Base-by-base conservation (phyloP, 2,113 vertebrate genomes). In the Deroptyus accipitrinus region DNA sequence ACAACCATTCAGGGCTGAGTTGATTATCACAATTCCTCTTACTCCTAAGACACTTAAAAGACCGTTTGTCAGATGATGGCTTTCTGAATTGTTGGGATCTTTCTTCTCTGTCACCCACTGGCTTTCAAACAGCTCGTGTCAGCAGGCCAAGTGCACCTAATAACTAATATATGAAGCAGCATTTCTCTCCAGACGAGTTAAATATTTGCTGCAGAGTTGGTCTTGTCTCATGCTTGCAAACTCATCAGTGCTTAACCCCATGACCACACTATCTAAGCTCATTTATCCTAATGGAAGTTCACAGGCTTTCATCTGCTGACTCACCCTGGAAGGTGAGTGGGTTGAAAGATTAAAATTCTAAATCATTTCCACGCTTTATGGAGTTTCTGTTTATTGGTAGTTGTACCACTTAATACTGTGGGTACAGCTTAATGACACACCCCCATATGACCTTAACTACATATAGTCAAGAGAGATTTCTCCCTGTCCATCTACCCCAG, bases 81-180 rank as follows among this genome's bases (percentile, higher is more conserved):
- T 64, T 63, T 83, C 83, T 90, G 39, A 86, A 83, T 75, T 72
- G 79, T 82, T 90, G 62, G 76, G 83, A 78, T 75, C 51, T 92
- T 66, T 93, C 46, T 90, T 72, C 46, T 72, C 46, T 66, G 52
- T 54, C 33, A 82, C 62, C 66, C 70, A 17, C 8, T 92, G 83
- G 81, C 92, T 96, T 95, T 86, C 79, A 87, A 78, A 96, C 87
- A 72, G 24, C 79, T 94, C 55, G 44, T 86, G 92, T 96, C 96
- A 96, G 88, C 86, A 85, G 61, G 72, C 35, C 73, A 94, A 78
- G 80, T 7, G 6, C 52, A 68, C 80, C 37, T 68, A 41, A 72
- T 57, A 75, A 83, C 63, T 72, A 54, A 74, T 81, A 55, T 42
- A 74, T 54, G 69, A 84, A 91, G 72, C 73, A 92, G 83, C n/a